phyloP scores from a whole-genome alignment of 2,113 vertebrate species.

The Maccullochella peelii region DNA sequence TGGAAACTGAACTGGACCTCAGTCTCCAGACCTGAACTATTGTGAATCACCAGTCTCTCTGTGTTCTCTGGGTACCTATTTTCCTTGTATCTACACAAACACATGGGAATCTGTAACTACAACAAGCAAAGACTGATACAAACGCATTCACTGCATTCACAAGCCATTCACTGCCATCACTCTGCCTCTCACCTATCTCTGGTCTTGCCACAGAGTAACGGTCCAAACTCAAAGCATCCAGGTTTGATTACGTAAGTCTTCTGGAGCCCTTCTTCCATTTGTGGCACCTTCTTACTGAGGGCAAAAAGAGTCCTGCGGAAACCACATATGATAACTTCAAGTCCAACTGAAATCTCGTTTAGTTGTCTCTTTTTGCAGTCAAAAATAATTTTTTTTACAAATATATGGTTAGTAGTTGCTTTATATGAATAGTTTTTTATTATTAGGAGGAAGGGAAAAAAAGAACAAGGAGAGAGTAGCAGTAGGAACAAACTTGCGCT shows the following conservation, averaged over 20 bases:
- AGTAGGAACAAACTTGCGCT: too few relatives aligned
- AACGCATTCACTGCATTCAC: too few relatives aligned
- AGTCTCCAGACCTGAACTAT: constrained; percentile 81
- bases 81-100: constrained; percentile 88
- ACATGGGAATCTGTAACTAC: not conserved
- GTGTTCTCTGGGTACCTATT: constrained; percentile 84
- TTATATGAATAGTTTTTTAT: too few relatives aligned
- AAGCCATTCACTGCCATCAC: not conserved
- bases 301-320: constrained; percentile 85
- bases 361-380: too few relatives aligned
- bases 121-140: not conserved
- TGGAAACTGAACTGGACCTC: constrained; percentile 89
- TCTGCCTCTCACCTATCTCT: constrained; percentile 86
- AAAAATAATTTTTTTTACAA: too few relatives aligned
- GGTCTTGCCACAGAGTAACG: constrained; percentile 91
- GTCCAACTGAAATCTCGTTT: not conserved
- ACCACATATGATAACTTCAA: not conserved
- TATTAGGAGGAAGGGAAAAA: too few relatives aligned
- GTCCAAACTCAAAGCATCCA: constrained; percentile 90
- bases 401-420: too few relatives aligned
- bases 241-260: constrained; percentile 86
- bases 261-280: constrained; percentile 77
- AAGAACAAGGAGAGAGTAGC: too few relatives aligned
- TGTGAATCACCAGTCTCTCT: constrained; percentile 88
- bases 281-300: constrained; percentile 75